Evolutionary conservation across 2,888 invertebrate genomes (phyloP), one percentile per base, ranked within the genome.

Genomic region (Standfussiana lucernea): DNA sequence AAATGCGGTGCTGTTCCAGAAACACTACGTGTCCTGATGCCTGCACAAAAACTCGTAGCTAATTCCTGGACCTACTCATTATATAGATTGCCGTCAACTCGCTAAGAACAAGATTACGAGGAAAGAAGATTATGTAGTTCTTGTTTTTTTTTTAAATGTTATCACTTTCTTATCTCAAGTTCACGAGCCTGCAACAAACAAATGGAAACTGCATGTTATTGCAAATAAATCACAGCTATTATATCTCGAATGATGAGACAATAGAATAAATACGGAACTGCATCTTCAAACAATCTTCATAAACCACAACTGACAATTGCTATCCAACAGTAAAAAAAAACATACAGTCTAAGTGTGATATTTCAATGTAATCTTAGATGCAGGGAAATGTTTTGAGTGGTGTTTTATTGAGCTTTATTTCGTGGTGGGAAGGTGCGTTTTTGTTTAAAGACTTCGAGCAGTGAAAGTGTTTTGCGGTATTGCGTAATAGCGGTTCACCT

Each of bases 401-500:
- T 50, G 7, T 45, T 70, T 74, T 45, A 66, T 62, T 75, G 53
- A 67, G 70, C 79, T 81, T 62, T 88, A 82, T 56, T 0, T 7
- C 7, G 1, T 37, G 37, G 53, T 6, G 0, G 70, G 91, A 94
- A 86, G 84, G 94, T 89, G 50, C 67, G 86, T 83, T 92, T 91
- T 93, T 77, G 86, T 65, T 87, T 91, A 87, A 75, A 68, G 50
- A 78, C 83, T 86, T 89, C 88, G 90, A 90, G 85, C 90, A 95
- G 96, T 95, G 96, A 96, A 96, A 96, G 96, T 95, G 91, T 89
- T 91, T 88, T 91, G 92, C 89, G 89, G 87, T 88, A 79, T 96
- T 96, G 93, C 94, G 93, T 95, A 95, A 96, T 86, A 90, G 89
- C 75, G 85, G 93, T 89, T 95, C 90, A 93, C 94, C 94, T 94